phyloP scores from a whole-genome alignment of 2,888 invertebrate species.

The Polyommatus icarus region DNA sequence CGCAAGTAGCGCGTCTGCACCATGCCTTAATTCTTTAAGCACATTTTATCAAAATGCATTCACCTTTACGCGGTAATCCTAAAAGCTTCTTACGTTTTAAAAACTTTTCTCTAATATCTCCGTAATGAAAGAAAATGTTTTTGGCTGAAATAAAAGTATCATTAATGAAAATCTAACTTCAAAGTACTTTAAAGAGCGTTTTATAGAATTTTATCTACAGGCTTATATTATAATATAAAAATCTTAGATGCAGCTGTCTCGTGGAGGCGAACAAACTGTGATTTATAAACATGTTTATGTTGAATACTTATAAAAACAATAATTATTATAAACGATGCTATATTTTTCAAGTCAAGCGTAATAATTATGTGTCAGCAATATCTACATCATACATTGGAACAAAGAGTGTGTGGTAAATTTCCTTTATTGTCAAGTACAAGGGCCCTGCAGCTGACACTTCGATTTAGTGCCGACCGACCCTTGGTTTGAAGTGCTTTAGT shows the following conservation, averaged over 20 bases:
- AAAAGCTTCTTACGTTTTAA: slow-evolving; percentile 13
- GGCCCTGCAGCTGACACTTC: slow-evolving; percentile 70
- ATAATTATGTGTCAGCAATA: neutral
- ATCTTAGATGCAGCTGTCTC: too few relatives aligned
- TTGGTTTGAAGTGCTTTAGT: slow-evolving; percentile 67
- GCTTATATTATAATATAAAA: too few relatives aligned
- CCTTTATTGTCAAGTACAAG: slow-evolving; percentile 70
- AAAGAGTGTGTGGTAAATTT: slow-evolving; percentile 63
- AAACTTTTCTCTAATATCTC: slow-evolving; percentile 4
- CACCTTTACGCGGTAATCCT: neutral
- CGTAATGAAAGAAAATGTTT: slow-evolving; percentile 13
- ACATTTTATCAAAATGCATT: neutral
- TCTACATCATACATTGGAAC: slow-evolving; percentile 41
- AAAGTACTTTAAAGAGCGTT: neutral
- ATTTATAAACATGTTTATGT: neutral
- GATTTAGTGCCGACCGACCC: slow-evolving; percentile 72
- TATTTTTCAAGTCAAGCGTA: neutral
- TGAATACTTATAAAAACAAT: neutral
- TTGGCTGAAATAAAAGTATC: neutral
- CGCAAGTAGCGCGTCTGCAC: neutral
- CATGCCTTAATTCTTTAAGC: neutral
- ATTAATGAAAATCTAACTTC: neutral
- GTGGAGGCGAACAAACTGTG: neutral
- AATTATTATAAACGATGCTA: neutral
- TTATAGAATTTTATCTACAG: neutral